Conservation (phyloP, 1,140 invertebrate species). For the Popillia japonica region DNA sequence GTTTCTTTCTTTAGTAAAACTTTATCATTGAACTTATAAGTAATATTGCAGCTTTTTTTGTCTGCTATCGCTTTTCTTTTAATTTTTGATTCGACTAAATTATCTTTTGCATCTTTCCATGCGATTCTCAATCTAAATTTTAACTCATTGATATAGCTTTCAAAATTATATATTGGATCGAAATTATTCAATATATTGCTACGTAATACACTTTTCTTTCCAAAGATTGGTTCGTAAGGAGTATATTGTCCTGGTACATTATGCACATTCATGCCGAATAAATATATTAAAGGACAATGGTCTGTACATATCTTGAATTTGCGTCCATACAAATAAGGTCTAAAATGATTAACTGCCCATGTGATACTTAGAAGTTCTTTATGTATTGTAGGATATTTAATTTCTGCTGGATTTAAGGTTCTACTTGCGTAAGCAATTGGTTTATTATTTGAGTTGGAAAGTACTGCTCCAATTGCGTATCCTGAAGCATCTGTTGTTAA, state of each 20-base stretch:
- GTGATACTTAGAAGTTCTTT: slow-evolving; percentile 48
- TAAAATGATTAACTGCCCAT: slow-evolving; percentile 39
- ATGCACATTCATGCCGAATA: slow-evolving; percentile 9
- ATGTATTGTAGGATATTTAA: slow-evolving; percentile 52
- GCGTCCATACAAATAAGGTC: slow-evolving; percentile 7
- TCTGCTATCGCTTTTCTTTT: too few species aligned
- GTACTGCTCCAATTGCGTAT: too few species aligned
- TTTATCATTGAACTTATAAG: too few species aligned
- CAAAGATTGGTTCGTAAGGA: neutral
- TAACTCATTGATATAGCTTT: neutral
- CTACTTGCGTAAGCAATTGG: slow-evolving; percentile 59
- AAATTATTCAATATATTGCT: too few species aligned
- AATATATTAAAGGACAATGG: slow-evolving; percentile 24
- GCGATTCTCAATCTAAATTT: neutral
- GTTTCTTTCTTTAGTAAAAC: neutral
- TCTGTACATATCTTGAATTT: slow-evolving; percentile 23
- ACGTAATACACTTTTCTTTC: neutral
- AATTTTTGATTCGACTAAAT: neutral
- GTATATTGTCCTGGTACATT: too few species aligned
- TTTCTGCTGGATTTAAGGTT: slow-evolving; percentile 42
- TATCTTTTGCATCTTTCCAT: slow-evolving; percentile 7
- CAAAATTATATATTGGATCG: too few species aligned
- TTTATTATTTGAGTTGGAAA: slow-evolving; percentile 47
- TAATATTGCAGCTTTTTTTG: too few species aligned
- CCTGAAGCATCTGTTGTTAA: too few species aligned